phyloP scores from a whole-genome alignment of 2,113 vertebrate species.

The Lampris incognitus region DNA sequence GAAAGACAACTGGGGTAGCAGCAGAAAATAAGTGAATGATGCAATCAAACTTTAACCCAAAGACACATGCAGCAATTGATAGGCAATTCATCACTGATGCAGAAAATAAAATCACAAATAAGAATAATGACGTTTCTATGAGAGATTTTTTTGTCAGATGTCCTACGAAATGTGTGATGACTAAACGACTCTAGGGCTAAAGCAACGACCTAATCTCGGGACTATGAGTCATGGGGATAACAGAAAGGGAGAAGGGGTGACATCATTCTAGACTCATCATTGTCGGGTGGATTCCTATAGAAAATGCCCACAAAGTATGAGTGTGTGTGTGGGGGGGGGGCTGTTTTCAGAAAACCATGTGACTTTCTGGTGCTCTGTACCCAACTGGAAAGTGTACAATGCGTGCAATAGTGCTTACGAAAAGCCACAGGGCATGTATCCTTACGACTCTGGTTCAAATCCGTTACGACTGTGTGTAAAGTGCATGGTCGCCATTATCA shows the following conservation, averaged over 20 bases:
- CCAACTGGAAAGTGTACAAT: conserved; percentile 66
- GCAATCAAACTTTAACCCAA: background rate
- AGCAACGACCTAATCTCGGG: conserved; percentile 69
- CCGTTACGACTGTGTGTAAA: background rate
- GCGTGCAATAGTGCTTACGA: conserved; percentile 42
- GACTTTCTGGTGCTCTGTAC: conserved; percentile 72
- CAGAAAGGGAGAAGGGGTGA: conserved; percentile 68
- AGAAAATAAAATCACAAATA: background rate
- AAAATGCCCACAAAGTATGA: conserved; percentile 64
- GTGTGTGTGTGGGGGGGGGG: conserved; percentile 32
- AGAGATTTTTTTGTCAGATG: conserved; percentile 23
- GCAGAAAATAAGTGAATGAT: background rate
- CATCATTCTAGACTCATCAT: conserved; percentile 78
- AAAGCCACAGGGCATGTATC: conserved; percentile 2
- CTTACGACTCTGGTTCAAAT: conserved; percentile 2
- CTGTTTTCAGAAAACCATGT: conserved; percentile 74
- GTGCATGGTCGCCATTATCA: background rate
- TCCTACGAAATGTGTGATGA: conserved; percentile 31
- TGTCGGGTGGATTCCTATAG: conserved; percentile 60
- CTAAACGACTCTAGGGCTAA: conserved; percentile 40
- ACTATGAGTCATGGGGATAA: conserved; percentile 72
- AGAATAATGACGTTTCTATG: background rate
- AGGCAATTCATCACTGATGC: background rate
- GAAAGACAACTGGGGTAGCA: conserved; percentile 2
- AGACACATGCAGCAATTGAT: background rate